A percentile compares a stretch with the other conserved stretches of the same genome.
These are phyloP conservation scores for Lophotis ruficrista DNA, from an alignment of 2,113 vertebrate species.

Conservation along the genomic window DNA sequence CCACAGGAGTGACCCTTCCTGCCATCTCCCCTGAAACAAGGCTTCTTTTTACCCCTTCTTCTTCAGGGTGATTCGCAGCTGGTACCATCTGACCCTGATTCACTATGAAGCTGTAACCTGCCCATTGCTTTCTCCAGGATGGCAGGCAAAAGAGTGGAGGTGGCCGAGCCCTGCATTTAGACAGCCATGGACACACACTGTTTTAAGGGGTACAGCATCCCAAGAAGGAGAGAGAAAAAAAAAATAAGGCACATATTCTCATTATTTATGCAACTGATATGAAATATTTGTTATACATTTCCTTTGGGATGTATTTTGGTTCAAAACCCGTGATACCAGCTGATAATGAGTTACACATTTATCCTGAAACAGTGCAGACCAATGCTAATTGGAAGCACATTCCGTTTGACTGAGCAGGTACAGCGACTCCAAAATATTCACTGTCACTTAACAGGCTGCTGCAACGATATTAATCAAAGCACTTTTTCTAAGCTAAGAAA, in stretches of 20 bases:
- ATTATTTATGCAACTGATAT: slow-evolving; percentile 47
- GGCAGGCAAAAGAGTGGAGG: neutral
- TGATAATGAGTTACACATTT: slow-evolving; percentile 70
- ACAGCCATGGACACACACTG: neutral
- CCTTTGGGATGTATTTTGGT: slow-evolving; percentile 51
- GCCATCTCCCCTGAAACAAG: neutral
- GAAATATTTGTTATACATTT: slow-evolving; percentile 70
- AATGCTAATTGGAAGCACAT: slow-evolving; percentile 68
- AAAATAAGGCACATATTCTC: neutral
- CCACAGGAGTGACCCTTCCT: neutral
- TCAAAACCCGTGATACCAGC: slow-evolving; percentile 59
- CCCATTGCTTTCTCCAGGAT: neutral
- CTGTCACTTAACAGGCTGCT: slow-evolving; percentile 41
- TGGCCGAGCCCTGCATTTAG: neutral
- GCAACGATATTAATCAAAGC: slow-evolving; percentile 10
- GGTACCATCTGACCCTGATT: neutral
- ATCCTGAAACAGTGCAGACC: slow-evolving; percentile 57
- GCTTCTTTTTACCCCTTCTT: neutral
- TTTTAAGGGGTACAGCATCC: neutral
- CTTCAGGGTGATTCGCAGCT: neutral
- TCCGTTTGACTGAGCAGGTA: slow-evolving; percentile 56
- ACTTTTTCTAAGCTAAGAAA: neutral
- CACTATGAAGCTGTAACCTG: neutral
- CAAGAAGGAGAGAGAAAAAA: neutral
- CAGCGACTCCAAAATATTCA: slow-evolving; percentile 27